These are phyloP conservation scores for Reticulitermes speratus DNA, from an alignment of 1,140 invertebrate species.

Conservation along the genomic window DNA sequence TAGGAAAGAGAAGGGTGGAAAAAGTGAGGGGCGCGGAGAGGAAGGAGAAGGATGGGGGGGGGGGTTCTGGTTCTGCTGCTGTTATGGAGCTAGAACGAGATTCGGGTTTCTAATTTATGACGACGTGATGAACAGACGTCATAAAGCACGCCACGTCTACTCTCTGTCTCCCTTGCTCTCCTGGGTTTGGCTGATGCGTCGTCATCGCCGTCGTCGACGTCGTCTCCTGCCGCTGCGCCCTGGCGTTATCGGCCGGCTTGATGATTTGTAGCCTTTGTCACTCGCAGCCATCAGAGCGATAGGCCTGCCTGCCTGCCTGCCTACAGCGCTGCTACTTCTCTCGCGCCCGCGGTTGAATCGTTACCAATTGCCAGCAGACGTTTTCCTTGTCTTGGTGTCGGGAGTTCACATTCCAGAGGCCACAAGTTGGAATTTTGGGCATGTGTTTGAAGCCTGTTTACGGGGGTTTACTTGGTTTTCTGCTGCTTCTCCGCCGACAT, in stretches of 20 bases:
- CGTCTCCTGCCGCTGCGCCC: not conserved
- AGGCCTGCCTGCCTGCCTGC: not conserved
- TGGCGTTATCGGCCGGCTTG: constrained; percentile 37
- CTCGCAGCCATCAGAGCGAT: constrained; percentile 36
- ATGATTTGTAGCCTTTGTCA: constrained; percentile 42
- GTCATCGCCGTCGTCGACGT: not conserved
- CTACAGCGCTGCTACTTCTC: not conserved
- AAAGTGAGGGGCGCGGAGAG: too few relatives aligned
- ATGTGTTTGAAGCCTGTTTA: not conserved
- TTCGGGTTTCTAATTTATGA: constrained; percentile 45
- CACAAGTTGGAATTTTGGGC: too few relatives aligned
- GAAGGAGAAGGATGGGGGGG: not conserved
- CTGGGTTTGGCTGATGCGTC: not conserved
- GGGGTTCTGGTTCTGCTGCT: constrained; percentile 34
- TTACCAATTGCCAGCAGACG: not conserved
- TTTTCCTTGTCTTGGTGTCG: not conserved
- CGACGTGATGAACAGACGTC: constrained; percentile 43
- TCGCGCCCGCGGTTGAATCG: not conserved
- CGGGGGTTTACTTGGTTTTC: not conserved
- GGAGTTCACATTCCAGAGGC: not conserved
- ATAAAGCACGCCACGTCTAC: constrained; percentile 40
- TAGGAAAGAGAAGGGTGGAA: too few relatives aligned
- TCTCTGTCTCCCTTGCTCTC: not conserved
- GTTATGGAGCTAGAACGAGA: constrained; percentile 37
- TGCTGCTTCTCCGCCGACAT: not conserved